Evolutionary conservation across 2,888 invertebrate genomes (phyloP).

Genomic region (Sipha maydis): DNA sequence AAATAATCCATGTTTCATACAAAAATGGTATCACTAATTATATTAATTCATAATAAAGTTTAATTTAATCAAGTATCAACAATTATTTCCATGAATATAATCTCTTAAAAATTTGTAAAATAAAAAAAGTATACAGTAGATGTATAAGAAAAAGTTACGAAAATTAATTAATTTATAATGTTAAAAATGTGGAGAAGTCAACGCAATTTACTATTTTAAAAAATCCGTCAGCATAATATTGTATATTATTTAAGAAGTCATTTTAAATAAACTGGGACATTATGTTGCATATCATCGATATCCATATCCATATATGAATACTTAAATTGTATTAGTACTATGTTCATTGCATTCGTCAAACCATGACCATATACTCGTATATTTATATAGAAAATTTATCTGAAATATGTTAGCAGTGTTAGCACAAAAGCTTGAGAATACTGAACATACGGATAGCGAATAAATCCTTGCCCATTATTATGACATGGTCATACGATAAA

Average conservation of each 20-base stretch:
- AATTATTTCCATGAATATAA: background rate
- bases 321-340: background rate
- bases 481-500: conserved; percentile 23
- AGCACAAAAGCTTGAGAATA: conserved; percentile 39
- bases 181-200: background rate
- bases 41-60: no score
- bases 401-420: conserved; percentile 10
- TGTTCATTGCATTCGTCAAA: background rate
- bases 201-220: background rate
- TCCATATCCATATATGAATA: conserved; percentile 6
- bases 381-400: background rate
- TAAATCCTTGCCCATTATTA: conserved; percentile 50
- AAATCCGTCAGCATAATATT: background rate
- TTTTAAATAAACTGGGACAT: background rate
- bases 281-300: background rate
- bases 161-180: background rate
- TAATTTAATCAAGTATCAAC: background rate
- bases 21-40: no score
- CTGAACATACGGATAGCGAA: conserved; percentile 26
- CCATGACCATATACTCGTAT: background rate
- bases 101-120: no score
- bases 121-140: background rate
- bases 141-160: background rate
- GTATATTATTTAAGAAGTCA: background rate
- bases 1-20: no score